Evolutionary conservation across 2,888 invertebrate species (phyloP), one percentile per base, ranked within the genome.

Genomic region (Branchipolynoe longqiensis): DNA sequence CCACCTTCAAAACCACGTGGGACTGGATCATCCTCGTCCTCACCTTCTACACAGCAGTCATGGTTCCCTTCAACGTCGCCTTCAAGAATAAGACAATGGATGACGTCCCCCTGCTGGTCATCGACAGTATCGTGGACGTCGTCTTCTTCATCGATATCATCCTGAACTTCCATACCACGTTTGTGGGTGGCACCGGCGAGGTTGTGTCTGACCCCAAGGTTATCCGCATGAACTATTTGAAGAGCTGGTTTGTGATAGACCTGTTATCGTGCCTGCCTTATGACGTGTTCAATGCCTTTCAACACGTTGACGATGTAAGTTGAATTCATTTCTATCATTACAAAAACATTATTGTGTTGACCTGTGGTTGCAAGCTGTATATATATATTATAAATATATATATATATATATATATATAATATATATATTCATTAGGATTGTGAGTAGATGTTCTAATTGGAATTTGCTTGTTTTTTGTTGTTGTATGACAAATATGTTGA

Each of bases 101-200:
- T 87, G 92, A 93, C 87, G 93, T 95, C 82, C 94, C 94, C 1
- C 86, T 94, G 4, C 89, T 94, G 3, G 94, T 94, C 33, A 90
- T 94, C 41, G 94, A 94, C 90, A 98, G 98, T 90, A 99, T 99
- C 93, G 99, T 99, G 92, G 99, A 99, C 95, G 99, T 99, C 92
- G 98, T 99, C 93, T 99, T 99, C 95, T 99, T 99, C 95, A 98
- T 99, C 95, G 99, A 99, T 95, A 99, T 99, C 94, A 98, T 99
- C 94, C 96, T 99, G 94, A 99, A 99, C 95, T 99, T 99, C 95
- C 99, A 99, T 95, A 99, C 99, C 89, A 99, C 99, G 89, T 99
- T 99, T 95, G 99, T 99, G 92, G 99, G 99, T 81, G 97, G 95
- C 0, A 94, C 94, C 58, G 95, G 95, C 25, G 95, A 95, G 91